These are phyloP conservation scores for Papilio dardanus DNA, from an alignment of 1,140 invertebrate species.

Conservation along the genomic window DNA sequence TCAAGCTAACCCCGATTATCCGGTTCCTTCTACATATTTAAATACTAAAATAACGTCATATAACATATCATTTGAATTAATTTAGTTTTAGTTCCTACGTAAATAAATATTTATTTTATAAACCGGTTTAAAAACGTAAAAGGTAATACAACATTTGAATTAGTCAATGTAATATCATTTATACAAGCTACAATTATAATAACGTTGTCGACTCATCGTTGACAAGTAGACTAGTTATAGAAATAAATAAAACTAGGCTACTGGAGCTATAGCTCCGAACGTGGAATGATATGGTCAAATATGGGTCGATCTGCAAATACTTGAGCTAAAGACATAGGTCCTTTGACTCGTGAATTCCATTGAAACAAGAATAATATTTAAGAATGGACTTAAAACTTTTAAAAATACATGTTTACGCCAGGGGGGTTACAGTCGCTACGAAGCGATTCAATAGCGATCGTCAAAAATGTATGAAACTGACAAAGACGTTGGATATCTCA, in stretches of 20 bases:
- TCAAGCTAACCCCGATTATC: background rate
- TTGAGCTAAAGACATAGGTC: no score
- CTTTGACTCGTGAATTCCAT: no score
- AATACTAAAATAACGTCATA: background rate
- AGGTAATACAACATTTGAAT: background rate
- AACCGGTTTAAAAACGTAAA: conserved; percentile 8
- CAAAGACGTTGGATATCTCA: no score
- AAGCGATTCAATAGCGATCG: no score
- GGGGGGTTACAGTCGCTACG: no score
- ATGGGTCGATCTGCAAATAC: no score
- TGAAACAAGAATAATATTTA: no score
- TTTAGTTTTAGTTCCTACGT: background rate
- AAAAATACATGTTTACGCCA: no score
- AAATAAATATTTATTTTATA: background rate
- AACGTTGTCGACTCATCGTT: background rate
- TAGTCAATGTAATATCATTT: background rate
- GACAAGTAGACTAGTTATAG: background rate
- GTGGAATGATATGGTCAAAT: no score
- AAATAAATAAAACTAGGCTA: no score
- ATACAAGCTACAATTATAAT: background rate
- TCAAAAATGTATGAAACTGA: no score
- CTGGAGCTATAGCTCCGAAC: background rate
- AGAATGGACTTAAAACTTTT: background rate
- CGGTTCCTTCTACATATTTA: background rate
- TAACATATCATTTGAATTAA: background rate